phyloP scores from a whole-genome alignment of 2,888 invertebrate genomes.

The Amphipoea oculea region DNA sequence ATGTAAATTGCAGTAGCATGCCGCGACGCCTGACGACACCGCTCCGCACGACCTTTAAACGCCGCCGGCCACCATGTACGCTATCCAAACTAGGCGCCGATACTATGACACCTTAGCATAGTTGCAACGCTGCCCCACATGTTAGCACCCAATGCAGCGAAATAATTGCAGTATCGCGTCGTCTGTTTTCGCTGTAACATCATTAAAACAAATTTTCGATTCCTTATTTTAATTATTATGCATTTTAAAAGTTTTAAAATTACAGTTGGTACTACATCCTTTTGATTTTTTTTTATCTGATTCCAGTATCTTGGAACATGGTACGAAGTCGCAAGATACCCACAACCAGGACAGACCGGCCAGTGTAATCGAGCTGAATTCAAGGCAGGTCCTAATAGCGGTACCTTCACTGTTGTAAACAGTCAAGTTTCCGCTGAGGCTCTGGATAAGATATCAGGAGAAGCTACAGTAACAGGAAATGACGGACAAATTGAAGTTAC shows the following conservation, averaged over 20 bases:
- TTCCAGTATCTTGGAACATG: constrained; percentile 31
- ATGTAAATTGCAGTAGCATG: not conserved
- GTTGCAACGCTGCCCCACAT: not conserved
- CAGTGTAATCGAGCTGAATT: constrained; percentile 36
- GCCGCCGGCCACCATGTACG: not conserved
- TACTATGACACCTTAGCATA: not conserved
- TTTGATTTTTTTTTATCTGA: not conserved
- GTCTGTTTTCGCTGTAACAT: not conserved
- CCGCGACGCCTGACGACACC: not conserved
- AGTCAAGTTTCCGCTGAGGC: constrained; percentile 30
- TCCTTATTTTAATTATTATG: not conserved
- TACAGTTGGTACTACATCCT: too few species aligned
- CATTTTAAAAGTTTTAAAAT: not conserved
- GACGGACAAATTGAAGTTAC: constrained; percentile 25
- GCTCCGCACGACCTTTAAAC: not conserved
- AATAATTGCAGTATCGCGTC: not conserved
- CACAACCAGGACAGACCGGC: constrained; percentile 29
- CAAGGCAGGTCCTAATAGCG: not conserved
- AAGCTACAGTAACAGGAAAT: constrained; percentile 7
- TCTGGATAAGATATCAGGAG: constrained; percentile 20
- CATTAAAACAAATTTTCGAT: not conserved
- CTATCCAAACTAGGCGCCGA: constrained; percentile 11
- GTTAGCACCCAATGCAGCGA: not conserved
- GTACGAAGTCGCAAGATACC: constrained; percentile 43
- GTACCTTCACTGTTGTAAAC: constrained; percentile 6